Evolutionary conservation across 2,113 vertebrate genomes (phyloP).

Genomic region (Phaetusa simplex): DNA sequence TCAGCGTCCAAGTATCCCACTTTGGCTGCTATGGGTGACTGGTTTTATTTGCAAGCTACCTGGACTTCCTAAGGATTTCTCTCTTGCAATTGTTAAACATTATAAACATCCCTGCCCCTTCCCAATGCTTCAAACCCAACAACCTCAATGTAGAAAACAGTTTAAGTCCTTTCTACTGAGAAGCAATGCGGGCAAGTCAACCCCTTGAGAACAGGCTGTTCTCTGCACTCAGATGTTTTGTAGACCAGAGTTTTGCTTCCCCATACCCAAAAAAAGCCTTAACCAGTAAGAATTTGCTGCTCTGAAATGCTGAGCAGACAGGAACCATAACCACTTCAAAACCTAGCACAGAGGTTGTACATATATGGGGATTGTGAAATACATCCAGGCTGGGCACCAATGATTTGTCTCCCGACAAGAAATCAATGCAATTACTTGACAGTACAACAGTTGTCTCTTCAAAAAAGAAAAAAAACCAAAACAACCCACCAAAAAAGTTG

Average conservation of each 20-base stretch:
- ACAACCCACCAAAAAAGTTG: neutral
- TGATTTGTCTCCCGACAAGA: neutral
- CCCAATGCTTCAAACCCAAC: neutral
- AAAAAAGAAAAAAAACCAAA: neutral
- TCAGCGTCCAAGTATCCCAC: neutral
- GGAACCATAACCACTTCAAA: neutral
- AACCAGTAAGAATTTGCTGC: neutral
- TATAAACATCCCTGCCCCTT: neutral
- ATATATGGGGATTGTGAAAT: neutral
- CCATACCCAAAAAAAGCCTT: neutral
- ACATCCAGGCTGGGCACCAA: neutral
- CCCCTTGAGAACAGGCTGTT: slow-evolving; percentile 8
- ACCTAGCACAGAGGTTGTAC: neutral
- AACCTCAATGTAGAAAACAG: neutral
- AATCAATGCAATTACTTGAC: neutral
- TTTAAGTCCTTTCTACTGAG: slow-evolving; percentile 7
- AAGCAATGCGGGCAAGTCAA: neutral
- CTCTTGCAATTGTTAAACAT: neutral
- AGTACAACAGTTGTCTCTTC: neutral
- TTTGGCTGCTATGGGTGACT: neutral
- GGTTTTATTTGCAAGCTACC: neutral
- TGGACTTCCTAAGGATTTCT: neutral
- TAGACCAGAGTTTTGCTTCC: neutral
- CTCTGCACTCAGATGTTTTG: neutral
- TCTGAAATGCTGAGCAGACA: neutral